Evolutionary conservation across 2,888 invertebrate genomes (phyloP), one percentile per base, ranked within the genome.

Genomic region (Troglohyphantes excavatus): DNA sequence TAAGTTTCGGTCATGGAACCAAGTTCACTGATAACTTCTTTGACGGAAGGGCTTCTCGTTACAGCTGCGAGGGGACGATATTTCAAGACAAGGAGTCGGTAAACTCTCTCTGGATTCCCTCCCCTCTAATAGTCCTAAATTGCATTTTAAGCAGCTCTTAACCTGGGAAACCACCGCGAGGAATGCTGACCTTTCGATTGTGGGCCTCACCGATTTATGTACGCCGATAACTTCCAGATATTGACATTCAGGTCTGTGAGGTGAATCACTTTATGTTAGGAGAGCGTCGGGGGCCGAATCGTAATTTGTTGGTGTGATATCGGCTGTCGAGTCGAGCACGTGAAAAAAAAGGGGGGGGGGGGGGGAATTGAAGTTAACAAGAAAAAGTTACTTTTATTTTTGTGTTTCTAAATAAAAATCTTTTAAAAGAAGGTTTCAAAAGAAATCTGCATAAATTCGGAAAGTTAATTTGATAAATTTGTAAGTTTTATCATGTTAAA

Each of bases 121-220:
- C 39, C 13, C 19, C 21, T 33, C 61, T 17, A 73, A 59, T 73
- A 26, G 9, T 53, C 19, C 26, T 61, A 75, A 75, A 75, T 75
- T 19, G 75, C 75, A 26, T 72, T 61, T 39, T 39, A 53, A 39
- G 33, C 39, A 53, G 65, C 43, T 78, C 39, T 78, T 26, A 65
- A 43, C 23, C 59, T 26, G 63, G 39, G 43, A 43, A 43, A 63
- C 7, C 63, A 23, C 78, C n/a, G 39, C n/a, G 11, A 26, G 43
- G 65, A 27, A 43, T 78, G 26, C 65, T 65, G 78, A 78, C 78
- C 65, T 65, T 78, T 65, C 65, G 63, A 65, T 78, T 65, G n/a
- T 17, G n/a, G 39, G 39, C 43, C 78, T 78, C 39, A 17, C n/a
- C 78, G 43, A 78, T 63, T 75, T 75, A 78, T 65, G 63, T 7